A percentile compares a stretch with the other conserved stretches of the same genome.
These are phyloP conservation scores for Empis livida DNA, from an alignment of 2,888 invertebrate genomes.

Conservation along the genomic window DNA sequence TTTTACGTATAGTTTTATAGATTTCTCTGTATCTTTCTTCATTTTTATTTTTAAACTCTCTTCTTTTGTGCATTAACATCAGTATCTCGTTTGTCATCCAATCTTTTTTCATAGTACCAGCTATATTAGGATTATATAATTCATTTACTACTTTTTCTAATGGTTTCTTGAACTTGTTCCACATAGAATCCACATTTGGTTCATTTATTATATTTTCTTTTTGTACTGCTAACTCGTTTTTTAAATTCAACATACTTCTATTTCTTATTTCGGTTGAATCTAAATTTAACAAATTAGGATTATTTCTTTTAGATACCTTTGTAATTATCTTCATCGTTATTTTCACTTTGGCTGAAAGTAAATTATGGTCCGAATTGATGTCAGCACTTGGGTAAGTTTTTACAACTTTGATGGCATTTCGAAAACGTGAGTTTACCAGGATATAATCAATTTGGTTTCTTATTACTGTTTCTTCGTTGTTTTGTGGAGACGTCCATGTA, in stretches of 20 bases:
- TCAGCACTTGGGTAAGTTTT: slow-evolving; percentile 1
- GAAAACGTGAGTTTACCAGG: background rate
- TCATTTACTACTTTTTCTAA: background rate
- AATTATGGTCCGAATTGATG: background rate
- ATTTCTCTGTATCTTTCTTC: background rate
- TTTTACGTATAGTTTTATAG: no score
- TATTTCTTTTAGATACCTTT: background rate
- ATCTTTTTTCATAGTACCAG: background rate
- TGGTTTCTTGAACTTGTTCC: background rate
- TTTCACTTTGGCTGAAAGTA: background rate
- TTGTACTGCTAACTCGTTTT: background rate
- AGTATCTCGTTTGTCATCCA: background rate
- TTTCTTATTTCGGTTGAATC: background rate
- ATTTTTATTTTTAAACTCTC: background rate
- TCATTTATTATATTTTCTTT: background rate
- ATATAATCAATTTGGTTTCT: slow-evolving; percentile 4
- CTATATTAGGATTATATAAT: background rate
- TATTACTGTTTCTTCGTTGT: background rate
- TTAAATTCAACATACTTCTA: background rate
- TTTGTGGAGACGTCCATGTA: background rate
- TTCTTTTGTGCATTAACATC: background rate
- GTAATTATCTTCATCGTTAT: background rate
- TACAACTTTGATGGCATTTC: background rate
- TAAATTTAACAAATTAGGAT: background rate
- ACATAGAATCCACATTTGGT: background rate